phyloP scores from a whole-genome alignment of 2,797 vertebrate species.

The Amblyopsis hoosieri region DNA sequence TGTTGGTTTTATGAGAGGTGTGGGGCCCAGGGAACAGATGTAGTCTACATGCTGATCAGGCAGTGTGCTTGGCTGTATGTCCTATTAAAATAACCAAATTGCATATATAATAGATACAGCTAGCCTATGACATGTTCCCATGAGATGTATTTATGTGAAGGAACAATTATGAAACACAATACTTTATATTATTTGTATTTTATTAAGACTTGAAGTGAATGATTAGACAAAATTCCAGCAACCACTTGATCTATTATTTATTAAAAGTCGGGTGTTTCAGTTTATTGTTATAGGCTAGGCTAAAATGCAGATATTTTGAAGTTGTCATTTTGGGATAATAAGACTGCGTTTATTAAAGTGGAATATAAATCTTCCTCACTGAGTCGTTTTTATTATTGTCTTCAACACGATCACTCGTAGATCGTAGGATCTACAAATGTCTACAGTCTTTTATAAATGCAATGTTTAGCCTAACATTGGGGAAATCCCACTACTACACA shows the following conservation, averaged over 20 bases:
- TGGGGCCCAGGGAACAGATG: background rate
- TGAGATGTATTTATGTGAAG: conserved; percentile 7
- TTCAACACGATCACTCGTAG: too few relatives aligned
- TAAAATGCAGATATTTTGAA: conserved; percentile 52
- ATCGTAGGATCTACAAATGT: too few relatives aligned
- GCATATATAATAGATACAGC: conserved; percentile 32
- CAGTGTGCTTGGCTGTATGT: conserved; percentile 3
- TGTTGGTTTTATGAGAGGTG: background rate
- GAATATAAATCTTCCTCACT: conserved; percentile 32
- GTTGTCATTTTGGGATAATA: conserved; percentile 53
- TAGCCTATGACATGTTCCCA: conserved; percentile 4
- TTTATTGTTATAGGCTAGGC: conserved; percentile 52
- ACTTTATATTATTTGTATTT: conserved; percentile 30
- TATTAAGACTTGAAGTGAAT: conserved; percentile 35
- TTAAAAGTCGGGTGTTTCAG: conserved; percentile 32
- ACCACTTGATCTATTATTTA: conserved; percentile 41
- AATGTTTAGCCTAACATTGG: too few relatives aligned
- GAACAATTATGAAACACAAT: conserved; percentile 18
- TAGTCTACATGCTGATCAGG: conserved; percentile 5
- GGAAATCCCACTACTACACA: too few relatives aligned
- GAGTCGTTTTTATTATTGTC: background rate
- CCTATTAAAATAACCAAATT: conserved; percentile 21
- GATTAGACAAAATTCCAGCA: conserved; percentile 20
- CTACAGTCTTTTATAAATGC: too few relatives aligned
- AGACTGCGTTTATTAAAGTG: conserved; percentile 60